Base-by-base conservation (phyloP, 1,140 invertebrate genomes). In the Drosophila sturtevanti region DNA sequence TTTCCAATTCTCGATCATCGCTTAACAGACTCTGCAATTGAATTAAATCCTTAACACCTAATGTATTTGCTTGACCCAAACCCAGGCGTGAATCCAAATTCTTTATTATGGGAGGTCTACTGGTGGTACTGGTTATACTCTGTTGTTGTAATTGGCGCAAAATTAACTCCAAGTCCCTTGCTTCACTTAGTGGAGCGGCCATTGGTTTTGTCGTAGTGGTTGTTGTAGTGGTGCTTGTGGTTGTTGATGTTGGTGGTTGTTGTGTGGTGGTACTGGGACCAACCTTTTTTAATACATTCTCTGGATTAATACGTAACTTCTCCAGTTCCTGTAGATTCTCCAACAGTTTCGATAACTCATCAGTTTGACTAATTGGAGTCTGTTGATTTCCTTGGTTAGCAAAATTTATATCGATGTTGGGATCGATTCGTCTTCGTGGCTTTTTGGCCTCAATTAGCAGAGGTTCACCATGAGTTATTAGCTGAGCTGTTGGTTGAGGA, bases 281-380 rank as follows among this genome's bases (percentile, higher is more conserved):
- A 44, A 44, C 41, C 41, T 48, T 48, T 4, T 87, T 91, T 0
- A 90, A 55, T 24, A 84, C 90, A 31, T 87, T 84, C 62, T 91
- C 80, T 0, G 90, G 90, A 54, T 91, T 91, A 6, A 85, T 89
- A 16, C 76, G 62, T 0, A 91, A 67, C 71, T 86, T 85, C 63
- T 91, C 90, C 37, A 91, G 58, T 59, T 91, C 90, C 41, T 91
- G 90, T 4, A 91, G 70, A 24, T 91, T 91, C 60, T 82, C 75
- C 55, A 91, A 48, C 60, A 91, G 67, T 48, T 91, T 91, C 31
- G 73, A 73, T 11, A 91, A 55, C 67, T 91, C 84, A 18, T 91
- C 90, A 0, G 62, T 63, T 18, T 62, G 64, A 38, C 56, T 72
- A 7, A 69, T 48, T 1, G 63, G 7, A 1, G 24, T 37, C 68